phyloP scores from a whole-genome alignment of 2,888 invertebrate genomes.

The Apoderus coryli region DNA sequence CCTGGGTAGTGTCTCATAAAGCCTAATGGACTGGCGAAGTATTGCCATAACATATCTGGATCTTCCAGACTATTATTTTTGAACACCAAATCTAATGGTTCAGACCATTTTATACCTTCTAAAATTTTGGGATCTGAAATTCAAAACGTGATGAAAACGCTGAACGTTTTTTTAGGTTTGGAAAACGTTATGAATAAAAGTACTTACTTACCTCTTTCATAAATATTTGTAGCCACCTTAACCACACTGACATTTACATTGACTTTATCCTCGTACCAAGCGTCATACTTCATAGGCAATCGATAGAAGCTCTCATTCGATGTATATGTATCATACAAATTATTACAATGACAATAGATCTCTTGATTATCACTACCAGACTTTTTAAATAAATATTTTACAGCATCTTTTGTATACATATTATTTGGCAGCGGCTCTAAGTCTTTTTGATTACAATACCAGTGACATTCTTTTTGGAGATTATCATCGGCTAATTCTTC shows the following conservation, averaged over 20 bases:
- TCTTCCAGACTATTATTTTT: slow-evolving; percentile 70
- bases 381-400: slow-evolving; percentile 14
- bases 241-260: slow-evolving; percentile 72
- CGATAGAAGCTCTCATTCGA: slow-evolving; percentile 38
- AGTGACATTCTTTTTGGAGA: slow-evolving; percentile 21
- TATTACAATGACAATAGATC: slow-evolving; percentile 18
- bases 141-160: no score
- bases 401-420: slow-evolving; percentile 12
- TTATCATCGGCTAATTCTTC: slow-evolving; percentile 18
- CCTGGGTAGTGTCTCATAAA: slow-evolving; percentile 95
- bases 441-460: slow-evolving; percentile 20
- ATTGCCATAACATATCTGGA: slow-evolving; percentile 92
- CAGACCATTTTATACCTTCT: slow-evolving; percentile 90
- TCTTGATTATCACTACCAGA: slow-evolving; percentile 15
- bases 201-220: slow-evolving; percentile 54
- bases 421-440: slow-evolving; percentile 14
- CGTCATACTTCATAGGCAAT: slow-evolving; percentile 46
- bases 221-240: slow-evolving; percentile 88
- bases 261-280: slow-evolving; percentile 58
- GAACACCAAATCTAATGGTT: slow-evolving; percentile 79
- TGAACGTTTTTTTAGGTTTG: no score
- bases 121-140: slow-evolving; percentile 61
- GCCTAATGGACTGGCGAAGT: slow-evolving; percentile 91
- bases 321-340: slow-evolving; percentile 14
- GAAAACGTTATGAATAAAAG: no score